Evolutionary conservation across 2,113 vertebrate genomes (phyloP), one percentile per base, ranked within the genome.

Genomic region (Urocitellus parryii): DNA sequence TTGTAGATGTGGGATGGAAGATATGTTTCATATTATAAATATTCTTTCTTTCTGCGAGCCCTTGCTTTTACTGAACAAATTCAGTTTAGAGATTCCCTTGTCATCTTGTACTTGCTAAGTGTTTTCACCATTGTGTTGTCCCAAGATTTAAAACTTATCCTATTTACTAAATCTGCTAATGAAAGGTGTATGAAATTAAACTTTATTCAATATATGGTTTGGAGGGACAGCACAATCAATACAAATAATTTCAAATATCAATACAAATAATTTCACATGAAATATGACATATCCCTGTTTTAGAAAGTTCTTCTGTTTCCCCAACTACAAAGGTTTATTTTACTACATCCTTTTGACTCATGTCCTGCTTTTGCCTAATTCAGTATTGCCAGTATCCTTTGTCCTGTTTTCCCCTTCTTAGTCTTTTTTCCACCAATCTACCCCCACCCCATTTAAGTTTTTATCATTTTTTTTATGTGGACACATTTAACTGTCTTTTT

Each of bases 151-250:
- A 85, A 85, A 87, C 45, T 61, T 18, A 82, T 42, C 32, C 39
- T 20, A 58, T 11, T 77, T 48, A 87, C 24, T 67, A 85, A 80
- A 90, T 82, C 34, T 16, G 42, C 12, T 77, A 45, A 87, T 24
- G 67, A 82, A 87, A 77, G 6, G 3, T 29, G 74, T 53, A 14
- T 56, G 14, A 93, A 65, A 77, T 90, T 93, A 53, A 25, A 86
- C 67, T 61, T 95, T 63, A 90, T 86, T 93, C 53, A 93, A 39
- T 81, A 34, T 93, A 32, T 93, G 10, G 24, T 72, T 92, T 93
- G 74, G n/a, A 85, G 53, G 11, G 9, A 56, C 7, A 58, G 22
- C 34, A 24, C 20, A 67, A 8, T 58, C 76, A 76, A 42, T 80
- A 73, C 39, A 61, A 68, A 87, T 2, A 61, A 27, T 74, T 96